Percentiles rank a stretch among this genome's conserved stretches.
phyloP scores from a whole-genome alignment of 2,888 invertebrate genomes.

The Peribatodes rhomboidaria region DNA sequence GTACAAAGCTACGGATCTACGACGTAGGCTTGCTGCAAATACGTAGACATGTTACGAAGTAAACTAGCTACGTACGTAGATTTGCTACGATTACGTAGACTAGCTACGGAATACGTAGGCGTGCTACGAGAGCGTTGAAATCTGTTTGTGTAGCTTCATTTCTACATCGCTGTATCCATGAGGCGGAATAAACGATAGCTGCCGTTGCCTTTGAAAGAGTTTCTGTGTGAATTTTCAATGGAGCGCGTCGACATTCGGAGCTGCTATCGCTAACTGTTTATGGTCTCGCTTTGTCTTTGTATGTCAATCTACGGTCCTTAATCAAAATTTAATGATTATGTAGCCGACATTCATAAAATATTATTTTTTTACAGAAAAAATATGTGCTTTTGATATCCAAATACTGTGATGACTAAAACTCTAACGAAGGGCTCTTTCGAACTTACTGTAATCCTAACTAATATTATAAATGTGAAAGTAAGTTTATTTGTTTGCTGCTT shows the following conservation, averaged over 20 bases:
- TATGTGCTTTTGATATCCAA: too few species aligned
- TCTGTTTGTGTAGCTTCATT: conserved; percentile 18
- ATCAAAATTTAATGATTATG: neutral
- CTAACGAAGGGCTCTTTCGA: too few species aligned
- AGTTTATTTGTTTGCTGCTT: too few species aligned
- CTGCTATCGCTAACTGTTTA: conserved; percentile 3
- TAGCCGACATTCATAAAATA: too few species aligned
- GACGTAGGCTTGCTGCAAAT: conserved; percentile 35
- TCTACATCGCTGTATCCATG: neutral
- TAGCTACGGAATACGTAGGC: conserved; percentile 20
- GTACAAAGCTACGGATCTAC: conserved; percentile 28
- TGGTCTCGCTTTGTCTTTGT: neutral
- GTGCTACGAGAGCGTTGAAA: conserved; percentile 12
- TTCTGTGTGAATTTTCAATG: conserved; percentile 24
- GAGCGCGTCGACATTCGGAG: conserved; percentile 11
- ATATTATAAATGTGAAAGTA: too few species aligned
- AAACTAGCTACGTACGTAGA: conserved; percentile 23
- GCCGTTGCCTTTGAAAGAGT: conserved; percentile 14
- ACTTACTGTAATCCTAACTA: too few species aligned
- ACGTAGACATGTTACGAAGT: conserved; percentile 17
- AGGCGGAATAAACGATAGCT: conserved; percentile 22
- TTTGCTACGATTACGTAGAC: conserved; percentile 23
- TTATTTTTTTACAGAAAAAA: too few species aligned
- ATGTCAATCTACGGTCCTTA: neutral
- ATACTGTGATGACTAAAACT: too few species aligned